phyloP scores from a whole-genome alignment of 2,888 invertebrate genomes.

The Zootermopsis nevadensis region DNA sequence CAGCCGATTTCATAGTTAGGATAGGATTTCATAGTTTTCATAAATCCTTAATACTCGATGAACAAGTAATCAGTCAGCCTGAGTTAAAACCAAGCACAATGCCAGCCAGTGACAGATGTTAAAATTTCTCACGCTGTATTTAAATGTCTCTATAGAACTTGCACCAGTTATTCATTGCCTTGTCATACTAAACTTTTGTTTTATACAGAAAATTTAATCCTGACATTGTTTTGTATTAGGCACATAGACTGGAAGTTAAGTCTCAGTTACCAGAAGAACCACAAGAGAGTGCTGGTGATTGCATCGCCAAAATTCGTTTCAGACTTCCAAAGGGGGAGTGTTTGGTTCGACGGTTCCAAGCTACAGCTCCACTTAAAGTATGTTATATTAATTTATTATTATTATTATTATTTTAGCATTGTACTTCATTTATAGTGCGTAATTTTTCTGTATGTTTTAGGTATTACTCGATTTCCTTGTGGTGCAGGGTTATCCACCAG shows the following conservation, averaged over 20 bases:
- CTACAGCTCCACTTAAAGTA: constrained; percentile 70
- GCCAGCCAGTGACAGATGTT: no score
- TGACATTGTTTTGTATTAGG: constrained; percentile 58
- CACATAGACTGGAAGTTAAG: constrained; percentile 70
- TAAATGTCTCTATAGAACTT: no score
- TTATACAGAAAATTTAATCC: no score
- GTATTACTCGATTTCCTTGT: constrained; percentile 88
- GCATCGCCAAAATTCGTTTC: constrained; percentile 81
- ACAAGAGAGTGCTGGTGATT: constrained; percentile 64
- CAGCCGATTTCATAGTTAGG: no score
- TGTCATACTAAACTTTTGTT: no score
- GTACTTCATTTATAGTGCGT: not conserved
- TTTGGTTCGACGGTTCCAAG: constrained; percentile 81
- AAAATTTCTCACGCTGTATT: no score
- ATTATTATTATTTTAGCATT: not conserved
- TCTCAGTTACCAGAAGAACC: constrained; percentile 81
- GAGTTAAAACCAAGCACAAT: no score
- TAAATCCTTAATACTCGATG: no score
- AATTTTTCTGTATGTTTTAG: constrained; percentile 63
- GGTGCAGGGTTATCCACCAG: constrained; percentile 87
- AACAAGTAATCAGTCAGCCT: no score
- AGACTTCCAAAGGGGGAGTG: constrained; percentile 82
- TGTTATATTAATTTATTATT: constrained; percentile 15
- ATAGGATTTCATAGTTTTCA: no score
- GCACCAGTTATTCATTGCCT: no score